Evolutionary conservation across 1,140 invertebrate species (phyloP), one percentile per base, ranked within the genome.

Genomic region (Caenorhabditis remanei): DNA sequence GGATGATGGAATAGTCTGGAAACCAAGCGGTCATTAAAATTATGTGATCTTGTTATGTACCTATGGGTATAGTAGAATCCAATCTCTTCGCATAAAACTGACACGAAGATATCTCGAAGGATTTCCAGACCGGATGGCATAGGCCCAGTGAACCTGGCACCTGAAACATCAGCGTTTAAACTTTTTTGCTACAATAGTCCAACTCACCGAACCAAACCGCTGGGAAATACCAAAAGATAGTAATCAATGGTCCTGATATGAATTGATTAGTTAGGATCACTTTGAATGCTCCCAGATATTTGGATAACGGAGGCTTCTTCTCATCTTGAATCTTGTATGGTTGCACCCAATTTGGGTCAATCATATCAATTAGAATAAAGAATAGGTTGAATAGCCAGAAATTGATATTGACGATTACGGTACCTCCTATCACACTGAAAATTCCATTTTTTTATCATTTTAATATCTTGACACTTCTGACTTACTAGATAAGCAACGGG

Each of bases 1-100:
- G 75, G 75, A 82, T 94, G 94, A 48, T 87, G 84, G 63, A 82
- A 84, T 21, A 79, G 95, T 95, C 87, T 50, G 63, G 13, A 58
- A 56, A 84, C 7, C 13, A 19, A n/a, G 40, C 1, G 5, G n/a
- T 50, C 19, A 8, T 50, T 41, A 5, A 58, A 83, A 56, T 56
- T 40, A 5, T 4, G 32, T 32, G 40, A 8, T 21, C 13, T 4
- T 11, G n/a, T 21, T 55, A 50, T n/a, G n/a, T 19, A 84, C 82
- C 96, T 95, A 93, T 97, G 96, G 8, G 95, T 95, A 92, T 97
- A 97, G 93, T 97, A 97, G 93, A 97, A 97, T 88, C 95, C 95
- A 88, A 96, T 94, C 93, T 97, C 96, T 93, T 97, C 96, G 87
- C 95, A 94, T 32, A 97, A 92, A 88, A 96, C 95, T 92, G 95